Percentiles rank a stretch among this genome's conserved stretches.
Conservation (phyloP, 2,888 invertebrate genomes). For the Caenorhabditis zanzibari region DNA sequence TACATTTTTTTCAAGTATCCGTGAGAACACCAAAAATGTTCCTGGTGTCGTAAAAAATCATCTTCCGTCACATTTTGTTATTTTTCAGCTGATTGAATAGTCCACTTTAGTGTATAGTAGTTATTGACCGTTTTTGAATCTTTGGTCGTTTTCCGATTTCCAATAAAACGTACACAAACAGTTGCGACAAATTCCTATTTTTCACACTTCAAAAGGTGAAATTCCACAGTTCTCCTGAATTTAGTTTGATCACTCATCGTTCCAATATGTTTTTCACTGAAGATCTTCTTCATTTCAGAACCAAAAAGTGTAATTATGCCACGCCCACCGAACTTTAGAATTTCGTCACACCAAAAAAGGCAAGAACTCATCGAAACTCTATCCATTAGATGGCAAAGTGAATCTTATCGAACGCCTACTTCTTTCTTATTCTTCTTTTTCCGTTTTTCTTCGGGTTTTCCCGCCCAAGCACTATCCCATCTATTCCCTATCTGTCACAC, state of each 20-base stretch:
- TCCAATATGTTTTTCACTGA: too few species aligned
- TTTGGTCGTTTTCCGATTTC: slow-evolving; percentile 25
- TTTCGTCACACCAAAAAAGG: not conserved
- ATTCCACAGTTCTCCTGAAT: not conserved
- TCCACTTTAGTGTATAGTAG: not conserved
- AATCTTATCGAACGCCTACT: slow-evolving; percentile 42
- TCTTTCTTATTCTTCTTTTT: slow-evolving; percentile 19
- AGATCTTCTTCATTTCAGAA: too few species aligned
- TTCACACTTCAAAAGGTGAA: slow-evolving; percentile 10
- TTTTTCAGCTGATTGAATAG: not conserved
- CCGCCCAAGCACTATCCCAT: not conserved
- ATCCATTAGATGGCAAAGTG: slow-evolving; percentile 35
- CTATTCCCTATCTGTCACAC: slow-evolving; percentile 48
- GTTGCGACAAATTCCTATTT: not conserved
- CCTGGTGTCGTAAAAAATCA: not conserved
- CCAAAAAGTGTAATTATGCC: too few species aligned
- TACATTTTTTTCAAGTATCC: not conserved
- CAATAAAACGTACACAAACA: slow-evolving; percentile 24
- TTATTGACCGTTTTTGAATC: slow-evolving; percentile 29
- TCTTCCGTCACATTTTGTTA: too few species aligned
- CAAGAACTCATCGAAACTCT: slow-evolving; percentile 27
- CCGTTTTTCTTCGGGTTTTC: not conserved
- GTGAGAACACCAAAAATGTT: not conserved
- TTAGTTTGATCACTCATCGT: not conserved
- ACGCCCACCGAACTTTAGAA: not conserved